A percentile compares a stretch with the other conserved stretches of the same genome.
These are phyloP conservation scores for Tetramorium simillimum DNA, from an alignment of 1,140 invertebrate species.

Conservation along the genomic window DNA sequence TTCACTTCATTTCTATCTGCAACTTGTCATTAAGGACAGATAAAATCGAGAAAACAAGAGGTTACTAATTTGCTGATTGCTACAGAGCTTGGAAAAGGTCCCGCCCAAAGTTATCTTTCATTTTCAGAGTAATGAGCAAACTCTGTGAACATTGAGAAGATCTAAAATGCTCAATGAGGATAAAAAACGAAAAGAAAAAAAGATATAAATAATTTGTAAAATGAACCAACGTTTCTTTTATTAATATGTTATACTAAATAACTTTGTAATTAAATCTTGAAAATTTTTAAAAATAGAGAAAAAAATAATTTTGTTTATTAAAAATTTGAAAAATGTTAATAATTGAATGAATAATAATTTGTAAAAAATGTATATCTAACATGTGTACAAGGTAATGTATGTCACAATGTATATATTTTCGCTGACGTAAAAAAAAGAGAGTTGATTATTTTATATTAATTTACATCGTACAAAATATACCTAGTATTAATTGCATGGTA, in stretches of 20 bases:
- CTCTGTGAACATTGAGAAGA: conserved; percentile 63
- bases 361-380: neutral
- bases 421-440: neutral
- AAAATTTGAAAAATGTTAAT: neutral
- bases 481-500: neutral
- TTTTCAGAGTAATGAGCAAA: conserved; percentile 72
- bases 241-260: neutral
- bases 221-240: neutral
- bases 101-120: conserved; percentile 35
- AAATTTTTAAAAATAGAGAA: neutral
- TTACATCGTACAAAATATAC: neutral
- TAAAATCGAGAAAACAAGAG: conserved; percentile 65
- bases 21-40: conserved; percentile 17
- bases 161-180: neutral
- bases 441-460: neutral
- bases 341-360: neutral
- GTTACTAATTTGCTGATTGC: conserved; percentile 75
- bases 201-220: neutral
- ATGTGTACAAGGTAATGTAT: neutral
- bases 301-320: neutral
- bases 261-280: neutral
- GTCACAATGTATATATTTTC: neutral
- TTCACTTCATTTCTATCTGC: conserved; percentile 8
- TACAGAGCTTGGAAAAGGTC: conserved; percentile 30
- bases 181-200: neutral